Conservation (phyloP, 2,888 invertebrate species). For the Seladonia tumulorum region DNA sequence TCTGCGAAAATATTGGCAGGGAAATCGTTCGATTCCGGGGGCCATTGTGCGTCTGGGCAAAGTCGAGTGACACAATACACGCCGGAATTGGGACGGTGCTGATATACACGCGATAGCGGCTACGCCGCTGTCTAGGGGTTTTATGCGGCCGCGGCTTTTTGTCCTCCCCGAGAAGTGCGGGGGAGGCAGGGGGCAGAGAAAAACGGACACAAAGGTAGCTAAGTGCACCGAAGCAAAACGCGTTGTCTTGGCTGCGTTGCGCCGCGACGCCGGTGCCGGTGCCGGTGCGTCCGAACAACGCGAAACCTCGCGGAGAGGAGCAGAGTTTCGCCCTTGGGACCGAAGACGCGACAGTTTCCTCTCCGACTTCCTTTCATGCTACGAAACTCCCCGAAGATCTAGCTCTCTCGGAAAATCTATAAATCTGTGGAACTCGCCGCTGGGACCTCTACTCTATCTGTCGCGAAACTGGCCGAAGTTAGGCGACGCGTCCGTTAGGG, state of each 20-base stretch:
- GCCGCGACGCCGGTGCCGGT: not conserved
- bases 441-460: not conserved
- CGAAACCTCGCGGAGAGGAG: constrained; percentile 2
- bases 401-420: not conserved
- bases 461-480: not conserved
- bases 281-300: constrained; percentile 16
- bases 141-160: constrained; percentile 64
- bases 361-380: not conserved
- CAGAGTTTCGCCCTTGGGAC: not conserved
- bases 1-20: not conserved
- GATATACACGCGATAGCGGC: constrained; percentile 53
- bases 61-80: constrained; percentile 74
- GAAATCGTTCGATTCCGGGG: constrained; percentile 2
- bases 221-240: constrained; percentile 75
- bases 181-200: constrained; percentile 51
- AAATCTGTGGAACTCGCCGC: not conserved
- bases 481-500: not conserved
- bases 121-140: constrained; percentile 49
- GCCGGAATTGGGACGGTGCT: constrained; percentile 75
- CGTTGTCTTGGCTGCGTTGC: constrained; percentile 53
- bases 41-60: constrained; percentile 29
- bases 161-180: constrained; percentile 29
- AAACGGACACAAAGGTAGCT: constrained; percentile 75
- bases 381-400: not conserved
- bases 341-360: not conserved